Conservation (phyloP, 2,113 vertebrate genomes). For the Ivindomyrus marchei region DNA sequence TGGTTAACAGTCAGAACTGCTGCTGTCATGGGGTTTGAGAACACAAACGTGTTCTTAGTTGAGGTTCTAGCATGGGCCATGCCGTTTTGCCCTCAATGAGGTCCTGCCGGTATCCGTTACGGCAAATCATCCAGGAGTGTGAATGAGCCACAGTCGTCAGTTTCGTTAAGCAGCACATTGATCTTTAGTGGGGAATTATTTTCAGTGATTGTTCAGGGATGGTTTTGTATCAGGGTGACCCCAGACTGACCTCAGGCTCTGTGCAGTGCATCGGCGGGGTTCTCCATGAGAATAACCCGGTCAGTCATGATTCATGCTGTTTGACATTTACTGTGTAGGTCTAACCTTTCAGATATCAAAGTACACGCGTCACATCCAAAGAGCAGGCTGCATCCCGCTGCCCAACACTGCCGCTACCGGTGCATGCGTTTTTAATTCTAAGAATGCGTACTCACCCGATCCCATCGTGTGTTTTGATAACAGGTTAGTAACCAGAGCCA, state of each 20-base stretch:
- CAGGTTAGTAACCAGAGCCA: neutral
- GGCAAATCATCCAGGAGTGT: neutral
- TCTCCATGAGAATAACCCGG: neutral
- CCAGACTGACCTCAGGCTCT: neutral
- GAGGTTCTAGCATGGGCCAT: neutral
- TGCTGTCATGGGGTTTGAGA: neutral
- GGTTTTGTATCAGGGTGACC: neutral
- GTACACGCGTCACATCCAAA: neutral
- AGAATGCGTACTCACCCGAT: neutral
- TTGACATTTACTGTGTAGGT: neutral
- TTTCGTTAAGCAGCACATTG: neutral
- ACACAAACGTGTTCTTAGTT: neutral
- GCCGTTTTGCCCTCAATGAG: neutral
- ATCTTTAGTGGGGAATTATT: neutral
- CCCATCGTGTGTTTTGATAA: neutral
- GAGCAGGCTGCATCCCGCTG: neutral
- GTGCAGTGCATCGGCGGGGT: neutral
- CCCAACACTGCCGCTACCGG: no score
- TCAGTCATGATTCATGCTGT: neutral
- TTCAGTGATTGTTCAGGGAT: neutral
- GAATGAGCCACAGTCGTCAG: neutral
- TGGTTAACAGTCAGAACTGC: neutral
- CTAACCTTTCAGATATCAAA: neutral
- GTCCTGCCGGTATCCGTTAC: neutral
- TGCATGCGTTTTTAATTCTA: neutral